These are phyloP conservation scores for Epizoanthus rinbou DNA, from an alignment of 92 coral and sea anemone genomes.

Conservation along the genomic window DNA sequence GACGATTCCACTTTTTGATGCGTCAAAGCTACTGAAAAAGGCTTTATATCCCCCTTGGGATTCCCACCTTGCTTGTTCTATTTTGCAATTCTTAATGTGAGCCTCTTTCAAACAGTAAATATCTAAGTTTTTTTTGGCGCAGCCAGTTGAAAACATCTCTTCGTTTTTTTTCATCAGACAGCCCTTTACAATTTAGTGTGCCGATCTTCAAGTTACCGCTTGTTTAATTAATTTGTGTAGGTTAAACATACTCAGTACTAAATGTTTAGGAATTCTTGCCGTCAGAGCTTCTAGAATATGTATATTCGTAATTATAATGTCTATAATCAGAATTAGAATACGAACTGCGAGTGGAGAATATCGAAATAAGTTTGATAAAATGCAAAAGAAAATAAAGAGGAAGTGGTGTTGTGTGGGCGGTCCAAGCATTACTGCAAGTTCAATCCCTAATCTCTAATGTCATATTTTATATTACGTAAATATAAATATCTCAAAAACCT, in stretches of 20 bases:
- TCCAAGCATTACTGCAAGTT: too few relatives aligned
- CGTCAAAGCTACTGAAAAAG: not conserved
- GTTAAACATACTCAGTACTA: not conserved
- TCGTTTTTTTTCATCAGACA: constrained; percentile 3
- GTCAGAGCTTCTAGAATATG: too few relatives aligned
- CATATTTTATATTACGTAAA: too few relatives aligned
- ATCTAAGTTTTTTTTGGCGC: not conserved
- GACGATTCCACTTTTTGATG: not conserved
- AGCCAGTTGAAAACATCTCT: constrained; percentile 16
- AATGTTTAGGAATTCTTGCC: too few relatives aligned
- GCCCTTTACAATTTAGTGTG: constrained; percentile 2
- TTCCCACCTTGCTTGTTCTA: not conserved
- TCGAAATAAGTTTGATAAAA: too few relatives aligned
- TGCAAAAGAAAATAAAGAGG: too few relatives aligned
- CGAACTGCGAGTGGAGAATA: too few relatives aligned
- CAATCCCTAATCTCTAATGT: too few relatives aligned
- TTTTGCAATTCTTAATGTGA: not conserved
- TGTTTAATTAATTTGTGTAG: not conserved
- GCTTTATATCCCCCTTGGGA: not conserved
- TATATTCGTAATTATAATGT: too few relatives aligned
- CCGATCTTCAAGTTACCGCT: not conserved
- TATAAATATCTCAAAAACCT: too few relatives aligned
- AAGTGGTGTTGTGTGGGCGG: too few relatives aligned
- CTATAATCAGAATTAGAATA: too few relatives aligned
- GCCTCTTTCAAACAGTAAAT: not conserved